These are phyloP conservation scores for Pelecanoides urinatrix DNA, from an alignment of 2,113 vertebrate genomes.

Conservation along the genomic window DNA sequence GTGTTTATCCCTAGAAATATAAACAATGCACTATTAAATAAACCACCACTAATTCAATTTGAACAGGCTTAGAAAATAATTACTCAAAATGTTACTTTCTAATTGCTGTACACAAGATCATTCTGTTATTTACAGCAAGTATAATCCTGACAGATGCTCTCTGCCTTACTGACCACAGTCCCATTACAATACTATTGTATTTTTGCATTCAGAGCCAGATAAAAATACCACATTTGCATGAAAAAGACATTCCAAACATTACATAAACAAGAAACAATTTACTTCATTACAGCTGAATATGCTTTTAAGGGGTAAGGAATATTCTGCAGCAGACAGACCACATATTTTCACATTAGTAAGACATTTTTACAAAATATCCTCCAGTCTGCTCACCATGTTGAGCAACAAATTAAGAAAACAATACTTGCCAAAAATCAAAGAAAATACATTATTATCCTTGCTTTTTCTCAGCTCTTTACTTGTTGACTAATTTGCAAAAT, in stretches of 20 bases:
- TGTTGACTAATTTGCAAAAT: neutral
- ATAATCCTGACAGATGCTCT: neutral
- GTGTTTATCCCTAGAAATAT: conserved; percentile 92
- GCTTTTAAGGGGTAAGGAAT: neutral
- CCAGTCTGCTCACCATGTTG: neutral
- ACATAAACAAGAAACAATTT: neutral
- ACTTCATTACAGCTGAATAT: neutral
- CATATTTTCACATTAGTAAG: neutral
- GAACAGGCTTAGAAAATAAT: neutral
- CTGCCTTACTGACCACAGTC: neutral
- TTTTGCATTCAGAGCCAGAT: neutral
- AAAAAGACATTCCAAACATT: neutral
- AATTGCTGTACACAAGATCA: neutral
- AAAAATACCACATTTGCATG: neutral
- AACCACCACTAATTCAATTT: neutral
- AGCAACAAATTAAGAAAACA: neutral
- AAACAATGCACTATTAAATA: conserved; percentile 42
- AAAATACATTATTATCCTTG: neutral
- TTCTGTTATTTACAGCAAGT: neutral
- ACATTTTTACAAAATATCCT: neutral
- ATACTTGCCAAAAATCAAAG: neutral
- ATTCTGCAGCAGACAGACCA: neutral
- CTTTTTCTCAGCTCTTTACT: neutral
- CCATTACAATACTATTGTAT: neutral
- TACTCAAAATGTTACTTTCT: neutral